A percentile compares a stretch with the other conserved stretches of the same genome.
These are phyloP conservation scores for Scaptodrosophila latifasciaeformis DNA, from an alignment of 2,888 invertebrate species.

Conservation along the genomic window DNA sequence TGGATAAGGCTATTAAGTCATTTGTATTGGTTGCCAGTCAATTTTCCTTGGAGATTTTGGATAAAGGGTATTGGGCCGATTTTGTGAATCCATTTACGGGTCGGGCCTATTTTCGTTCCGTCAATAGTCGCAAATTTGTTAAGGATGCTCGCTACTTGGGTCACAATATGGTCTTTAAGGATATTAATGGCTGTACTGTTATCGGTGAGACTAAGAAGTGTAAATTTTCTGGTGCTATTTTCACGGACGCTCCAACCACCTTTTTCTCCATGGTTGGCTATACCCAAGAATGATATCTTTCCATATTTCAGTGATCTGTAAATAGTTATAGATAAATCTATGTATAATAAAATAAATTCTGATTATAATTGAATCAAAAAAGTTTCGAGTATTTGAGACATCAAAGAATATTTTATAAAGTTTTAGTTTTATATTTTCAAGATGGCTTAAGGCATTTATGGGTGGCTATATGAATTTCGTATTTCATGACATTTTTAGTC, in stretches of 20 bases:
- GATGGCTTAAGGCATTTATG: no score
- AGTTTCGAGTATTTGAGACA: no score
- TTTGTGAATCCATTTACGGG: conserved; percentile 56
- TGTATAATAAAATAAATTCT: background rate
- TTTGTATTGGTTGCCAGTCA: conserved; percentile 36
- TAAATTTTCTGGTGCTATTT: conserved; percentile 44
- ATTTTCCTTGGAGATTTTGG: conserved; percentile 25
- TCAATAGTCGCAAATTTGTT: background rate
- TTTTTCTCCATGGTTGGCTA: conserved; percentile 6
- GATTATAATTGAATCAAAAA: no score
- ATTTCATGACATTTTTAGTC: no score
- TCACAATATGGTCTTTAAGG: conserved; percentile 30
- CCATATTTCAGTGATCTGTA: background rate
- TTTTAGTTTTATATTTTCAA: no score
- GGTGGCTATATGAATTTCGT: no score
- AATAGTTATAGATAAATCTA: background rate
- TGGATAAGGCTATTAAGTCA: conserved; percentile 39
- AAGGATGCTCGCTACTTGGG: conserved; percentile 16
- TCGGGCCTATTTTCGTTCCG: conserved; percentile 36
- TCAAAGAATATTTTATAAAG: no score
- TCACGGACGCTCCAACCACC: conserved; percentile 38
- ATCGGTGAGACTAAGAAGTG: conserved; percentile 35
- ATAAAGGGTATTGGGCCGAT: conserved; percentile 48
- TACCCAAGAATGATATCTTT: background rate
- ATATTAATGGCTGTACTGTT: conserved; percentile 41